These are phyloP conservation scores for Neogobius melanostomus DNA, from an alignment of 2,113 vertebrate genomes.

Conservation along the genomic window DNA sequence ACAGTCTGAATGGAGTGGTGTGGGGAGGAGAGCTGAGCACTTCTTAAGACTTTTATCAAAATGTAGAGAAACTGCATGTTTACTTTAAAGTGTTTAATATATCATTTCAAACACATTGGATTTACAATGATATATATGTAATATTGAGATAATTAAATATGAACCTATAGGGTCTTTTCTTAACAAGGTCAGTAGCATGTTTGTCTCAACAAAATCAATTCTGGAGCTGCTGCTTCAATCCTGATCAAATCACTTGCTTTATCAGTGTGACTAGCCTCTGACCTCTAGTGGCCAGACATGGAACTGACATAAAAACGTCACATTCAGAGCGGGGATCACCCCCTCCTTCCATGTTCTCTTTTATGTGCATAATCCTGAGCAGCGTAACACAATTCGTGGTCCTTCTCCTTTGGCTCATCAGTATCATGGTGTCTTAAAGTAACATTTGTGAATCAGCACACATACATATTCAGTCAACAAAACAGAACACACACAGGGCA, in stretches of 20 bases:
- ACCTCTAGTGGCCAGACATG: conserved; percentile 71
- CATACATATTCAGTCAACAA: conserved; percentile 21
- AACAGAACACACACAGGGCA: conserved; percentile 26
- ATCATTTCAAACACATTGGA: background rate
- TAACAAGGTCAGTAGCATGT: conserved; percentile 32
- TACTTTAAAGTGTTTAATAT: background rate
- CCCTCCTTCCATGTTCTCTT: too few species aligned
- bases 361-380: too few species aligned
- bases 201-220: conserved; percentile 33
- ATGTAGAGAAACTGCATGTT: background rate
- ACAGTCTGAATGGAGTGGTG: conserved; percentile 30
- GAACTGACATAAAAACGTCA: conserved; percentile 25
- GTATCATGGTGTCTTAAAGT: conserved; percentile 2
- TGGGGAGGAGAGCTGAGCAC: conserved; percentile 3
- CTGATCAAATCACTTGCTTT: background rate
- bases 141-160: background rate
- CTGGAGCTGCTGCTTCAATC: conserved; percentile 4
- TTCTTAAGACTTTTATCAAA: conserved; percentile 17
- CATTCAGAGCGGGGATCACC: too few species aligned
- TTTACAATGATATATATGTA: background rate
- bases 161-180: background rate
- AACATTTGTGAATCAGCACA: conserved; percentile 14
- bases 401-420: background rate
- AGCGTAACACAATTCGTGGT: background rate
- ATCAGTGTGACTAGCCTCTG: conserved; percentile 60